Conservation (phyloP, 2,888 invertebrate genomes). For the Caenorhabditis parvicauda region DNA sequence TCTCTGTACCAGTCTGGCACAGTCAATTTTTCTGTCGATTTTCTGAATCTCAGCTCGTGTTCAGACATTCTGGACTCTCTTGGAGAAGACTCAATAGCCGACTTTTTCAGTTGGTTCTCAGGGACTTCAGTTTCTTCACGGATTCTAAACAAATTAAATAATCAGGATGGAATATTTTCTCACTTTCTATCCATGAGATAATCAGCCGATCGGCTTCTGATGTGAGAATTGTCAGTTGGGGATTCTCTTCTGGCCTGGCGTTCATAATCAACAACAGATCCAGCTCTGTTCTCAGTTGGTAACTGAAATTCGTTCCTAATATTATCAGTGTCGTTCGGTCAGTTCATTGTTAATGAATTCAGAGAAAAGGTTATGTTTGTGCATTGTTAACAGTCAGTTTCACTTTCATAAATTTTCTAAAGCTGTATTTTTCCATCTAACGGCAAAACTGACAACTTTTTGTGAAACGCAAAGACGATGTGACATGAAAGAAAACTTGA, state of each 20-base stretch:
- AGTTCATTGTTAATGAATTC: no score
- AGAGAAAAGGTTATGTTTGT: no score
- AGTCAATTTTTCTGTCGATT: slow-evolving; percentile 58
- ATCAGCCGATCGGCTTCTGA: slow-evolving; percentile 60
- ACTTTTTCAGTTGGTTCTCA: slow-evolving; percentile 62
- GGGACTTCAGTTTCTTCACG: slow-evolving; percentile 60
- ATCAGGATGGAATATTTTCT: neutral
- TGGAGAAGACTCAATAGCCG: slow-evolving; percentile 39
- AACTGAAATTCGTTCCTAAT: no score
- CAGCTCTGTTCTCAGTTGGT: slow-evolving; percentile 33
- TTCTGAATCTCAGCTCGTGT: slow-evolving; percentile 61
- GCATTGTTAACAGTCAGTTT: neutral
- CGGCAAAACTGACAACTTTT: no score
- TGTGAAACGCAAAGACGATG: no score
- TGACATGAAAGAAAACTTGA: no score
- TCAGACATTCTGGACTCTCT: slow-evolving; percentile 45
- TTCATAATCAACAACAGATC: slow-evolving; percentile 38
- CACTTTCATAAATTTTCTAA: neutral
- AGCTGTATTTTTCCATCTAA: no score
- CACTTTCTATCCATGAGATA: slow-evolving; percentile 61
- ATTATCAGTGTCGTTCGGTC: no score
- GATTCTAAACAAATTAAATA: slow-evolving; percentile 33
- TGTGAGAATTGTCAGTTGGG: slow-evolving; percentile 43
- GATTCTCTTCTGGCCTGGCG: slow-evolving; percentile 49
- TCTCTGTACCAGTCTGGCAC: slow-evolving; percentile 62